phyloP scores from a whole-genome alignment of 2,888 invertebrate species.

The Ophion ellenae region DNA sequence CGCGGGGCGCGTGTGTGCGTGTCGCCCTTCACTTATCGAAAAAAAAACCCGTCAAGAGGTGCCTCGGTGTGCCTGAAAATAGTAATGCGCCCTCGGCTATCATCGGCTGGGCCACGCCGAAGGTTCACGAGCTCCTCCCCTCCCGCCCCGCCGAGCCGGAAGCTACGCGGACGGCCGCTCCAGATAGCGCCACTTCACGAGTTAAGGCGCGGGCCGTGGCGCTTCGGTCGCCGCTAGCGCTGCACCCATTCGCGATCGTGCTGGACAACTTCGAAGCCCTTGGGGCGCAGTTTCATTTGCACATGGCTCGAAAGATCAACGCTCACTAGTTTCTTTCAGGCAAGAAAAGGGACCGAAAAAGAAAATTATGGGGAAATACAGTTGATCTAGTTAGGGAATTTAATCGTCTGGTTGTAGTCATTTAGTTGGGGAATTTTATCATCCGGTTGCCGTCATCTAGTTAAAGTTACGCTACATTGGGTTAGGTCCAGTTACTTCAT shows the following conservation, averaged over 20 bases:
- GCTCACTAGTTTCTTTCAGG: too few relatives aligned
- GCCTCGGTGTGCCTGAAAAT: slow-evolving; percentile 82
- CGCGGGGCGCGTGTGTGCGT: slow-evolving; percentile 53
- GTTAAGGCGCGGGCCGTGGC: background rate
- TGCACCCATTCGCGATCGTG: background rate
- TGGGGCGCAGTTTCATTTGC: too few relatives aligned
- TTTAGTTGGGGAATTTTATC: too few relatives aligned
- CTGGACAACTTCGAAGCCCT: too few relatives aligned
- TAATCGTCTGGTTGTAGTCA: too few relatives aligned
- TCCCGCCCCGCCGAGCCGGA: slow-evolving; percentile 7
- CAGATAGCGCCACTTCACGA: slow-evolving; percentile 72
- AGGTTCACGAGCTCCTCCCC: slow-evolving; percentile 48
- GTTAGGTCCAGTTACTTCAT: too few relatives aligned
- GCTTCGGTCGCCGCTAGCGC: background rate
- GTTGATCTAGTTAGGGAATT: too few relatives aligned
- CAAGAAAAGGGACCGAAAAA: too few relatives aligned
- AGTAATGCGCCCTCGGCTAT: slow-evolving; percentile 81
- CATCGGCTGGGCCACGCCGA: slow-evolving; percentile 69
- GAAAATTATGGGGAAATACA: too few relatives aligned
- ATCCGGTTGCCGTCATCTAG: too few relatives aligned
- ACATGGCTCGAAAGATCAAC: too few relatives aligned
- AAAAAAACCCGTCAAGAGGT: slow-evolving; percentile 80
- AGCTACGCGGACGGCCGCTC: slow-evolving; percentile 59
- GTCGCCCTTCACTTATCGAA: slow-evolving; percentile 80
- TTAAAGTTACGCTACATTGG: too few relatives aligned